Evolutionary conservation across 2,797 vertebrate genomes (phyloP).

Genomic region (Salarias fasciatus): DNA sequence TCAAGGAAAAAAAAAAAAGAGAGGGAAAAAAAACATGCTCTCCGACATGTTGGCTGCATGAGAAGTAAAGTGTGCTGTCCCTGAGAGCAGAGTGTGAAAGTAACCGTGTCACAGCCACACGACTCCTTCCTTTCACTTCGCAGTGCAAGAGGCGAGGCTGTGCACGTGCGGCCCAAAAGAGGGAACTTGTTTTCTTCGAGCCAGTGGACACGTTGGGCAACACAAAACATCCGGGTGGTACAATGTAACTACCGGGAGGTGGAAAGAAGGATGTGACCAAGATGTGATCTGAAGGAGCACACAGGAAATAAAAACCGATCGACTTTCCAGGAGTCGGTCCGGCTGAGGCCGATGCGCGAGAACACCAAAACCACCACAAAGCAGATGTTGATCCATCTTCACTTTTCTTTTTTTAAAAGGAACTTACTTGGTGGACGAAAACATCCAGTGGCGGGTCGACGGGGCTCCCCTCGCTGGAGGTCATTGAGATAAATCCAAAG

Average conservation of each 20-base stretch:
- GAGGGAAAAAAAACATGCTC: conserved; percentile 13
- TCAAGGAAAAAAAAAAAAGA: background rate
- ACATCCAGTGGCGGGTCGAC: conserved; percentile 95
- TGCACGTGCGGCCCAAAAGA: conserved; percentile 52
- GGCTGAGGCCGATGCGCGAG: background rate
- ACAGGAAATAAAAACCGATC: conserved; percentile 7
- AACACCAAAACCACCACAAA: conserved; percentile 2
- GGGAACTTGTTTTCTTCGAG: conserved; percentile 54
- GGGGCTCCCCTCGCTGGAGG: conserved; percentile 91
- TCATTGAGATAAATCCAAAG: conserved; percentile 99
- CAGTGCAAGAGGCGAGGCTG: background rate
- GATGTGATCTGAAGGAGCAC: conserved; percentile 10
- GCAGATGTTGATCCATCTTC: conserved; percentile 9
- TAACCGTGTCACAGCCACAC: conserved; percentile 66
- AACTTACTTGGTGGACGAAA: conserved; percentile 99
- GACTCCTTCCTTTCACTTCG: conserved; percentile 44
- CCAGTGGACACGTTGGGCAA: conserved; percentile 56
- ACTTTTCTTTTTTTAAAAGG: background rate
- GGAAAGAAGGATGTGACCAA: conserved; percentile 2
- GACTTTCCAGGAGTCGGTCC: background rate
- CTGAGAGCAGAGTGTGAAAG: conserved; percentile 64
- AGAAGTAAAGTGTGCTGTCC: conserved; percentile 46
- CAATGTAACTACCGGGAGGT: conserved; percentile 17
- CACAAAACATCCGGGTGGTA: conserved; percentile 62
- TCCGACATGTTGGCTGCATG: conserved; percentile 55